These are phyloP conservation scores for Drosophila busckii DNA, from an alignment of 1,140 invertebrate species.

Conservation along the genomic window DNA sequence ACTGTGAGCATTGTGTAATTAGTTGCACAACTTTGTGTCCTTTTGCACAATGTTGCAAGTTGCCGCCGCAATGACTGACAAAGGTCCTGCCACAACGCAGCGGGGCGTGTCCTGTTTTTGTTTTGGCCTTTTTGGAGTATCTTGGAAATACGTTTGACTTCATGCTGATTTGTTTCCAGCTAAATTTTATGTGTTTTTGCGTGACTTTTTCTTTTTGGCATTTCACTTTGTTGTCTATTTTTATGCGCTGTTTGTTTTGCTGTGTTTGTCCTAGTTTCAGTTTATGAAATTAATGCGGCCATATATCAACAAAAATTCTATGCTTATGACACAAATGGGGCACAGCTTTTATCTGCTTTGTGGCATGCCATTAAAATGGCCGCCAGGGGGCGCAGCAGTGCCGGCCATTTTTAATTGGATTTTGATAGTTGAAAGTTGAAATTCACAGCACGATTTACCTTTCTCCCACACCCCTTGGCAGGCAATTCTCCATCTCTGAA, in stretches of 20 bases:
- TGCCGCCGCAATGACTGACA: no score
- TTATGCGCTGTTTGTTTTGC: no score
- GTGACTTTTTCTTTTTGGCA: constrained; percentile 27
- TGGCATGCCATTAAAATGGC: constrained; percentile 7
- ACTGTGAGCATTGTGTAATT: no score
- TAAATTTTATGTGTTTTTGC: no score
- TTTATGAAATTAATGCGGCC: constrained; percentile 15
- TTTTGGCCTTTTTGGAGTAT: no score
- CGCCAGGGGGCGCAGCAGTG: constrained; percentile 26
- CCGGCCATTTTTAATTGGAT: constrained; percentile 33
- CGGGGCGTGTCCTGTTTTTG: background rate
- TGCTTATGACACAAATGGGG: constrained; percentile 54
- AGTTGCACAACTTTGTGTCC: background rate
- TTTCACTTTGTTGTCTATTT: constrained; percentile 1
- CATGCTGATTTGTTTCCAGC: constrained; percentile 29
- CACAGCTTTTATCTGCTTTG: constrained; percentile 22
- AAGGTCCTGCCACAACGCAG: constrained; percentile 14
- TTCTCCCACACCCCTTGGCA: constrained; percentile 9
- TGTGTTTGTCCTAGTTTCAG: background rate
- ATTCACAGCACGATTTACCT: constrained; percentile 34
- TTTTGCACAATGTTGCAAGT: background rate
- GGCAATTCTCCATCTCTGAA: background rate
- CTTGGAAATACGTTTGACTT: no score
- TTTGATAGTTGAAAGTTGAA: constrained; percentile 48
- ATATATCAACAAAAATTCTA: constrained; percentile 36